Percentiles rank a stretch among this genome's conserved stretches.
Conservation (phyloP, 2,888 invertebrate species). For the Drosophila mercatorum region DNA sequence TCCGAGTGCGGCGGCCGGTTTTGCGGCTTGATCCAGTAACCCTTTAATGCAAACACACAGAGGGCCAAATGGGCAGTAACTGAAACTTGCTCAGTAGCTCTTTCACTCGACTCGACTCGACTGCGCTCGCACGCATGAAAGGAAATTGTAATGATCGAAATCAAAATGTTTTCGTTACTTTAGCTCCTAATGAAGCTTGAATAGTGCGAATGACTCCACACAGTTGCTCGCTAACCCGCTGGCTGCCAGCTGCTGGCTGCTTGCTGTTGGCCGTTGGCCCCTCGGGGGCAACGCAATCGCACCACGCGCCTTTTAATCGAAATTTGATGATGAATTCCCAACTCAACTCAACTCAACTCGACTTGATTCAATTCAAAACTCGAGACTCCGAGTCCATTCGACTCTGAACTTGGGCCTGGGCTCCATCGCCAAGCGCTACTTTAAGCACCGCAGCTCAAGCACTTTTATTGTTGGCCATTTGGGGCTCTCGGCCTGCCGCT, state of each 20-base stretch:
- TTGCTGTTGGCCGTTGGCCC: slow-evolving; percentile 35
- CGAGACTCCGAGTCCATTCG: background rate
- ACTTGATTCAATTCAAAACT: slow-evolving; percentile 25
- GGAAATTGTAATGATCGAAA: slow-evolving; percentile 80
- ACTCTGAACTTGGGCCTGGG: slow-evolving; percentile 7
- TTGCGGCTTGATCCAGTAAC: slow-evolving; percentile 78
- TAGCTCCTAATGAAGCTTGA: slow-evolving; percentile 79
- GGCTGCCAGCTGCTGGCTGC: slow-evolving; percentile 1
- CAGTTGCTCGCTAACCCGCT: slow-evolving; percentile 31
- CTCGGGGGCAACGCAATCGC: slow-evolving; percentile 48
- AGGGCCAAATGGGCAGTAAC: slow-evolving; percentile 42
- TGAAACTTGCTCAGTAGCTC: slow-evolving; percentile 71
- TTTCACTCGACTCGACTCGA: slow-evolving; percentile 58
- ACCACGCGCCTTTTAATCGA: slow-evolving; percentile 78
- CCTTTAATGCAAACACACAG: slow-evolving; percentile 68
- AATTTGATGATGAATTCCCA: slow-evolving; percentile 79
- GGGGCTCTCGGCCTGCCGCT: slow-evolving; percentile 53
- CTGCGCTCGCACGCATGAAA: slow-evolving; percentile 50
- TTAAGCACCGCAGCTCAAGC: slow-evolving; percentile 37
- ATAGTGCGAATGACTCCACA: slow-evolving; percentile 79
- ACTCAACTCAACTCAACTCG: slow-evolving; percentile 32
- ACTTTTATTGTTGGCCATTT: slow-evolving; percentile 64
- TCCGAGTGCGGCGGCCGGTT: slow-evolving; percentile 34
- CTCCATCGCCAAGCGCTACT: slow-evolving; percentile 46
- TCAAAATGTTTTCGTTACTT: slow-evolving; percentile 81